Evolutionary conservation across 2,113 vertebrate species (phyloP).

Genomic region (Tonatia bakeri): DNA sequence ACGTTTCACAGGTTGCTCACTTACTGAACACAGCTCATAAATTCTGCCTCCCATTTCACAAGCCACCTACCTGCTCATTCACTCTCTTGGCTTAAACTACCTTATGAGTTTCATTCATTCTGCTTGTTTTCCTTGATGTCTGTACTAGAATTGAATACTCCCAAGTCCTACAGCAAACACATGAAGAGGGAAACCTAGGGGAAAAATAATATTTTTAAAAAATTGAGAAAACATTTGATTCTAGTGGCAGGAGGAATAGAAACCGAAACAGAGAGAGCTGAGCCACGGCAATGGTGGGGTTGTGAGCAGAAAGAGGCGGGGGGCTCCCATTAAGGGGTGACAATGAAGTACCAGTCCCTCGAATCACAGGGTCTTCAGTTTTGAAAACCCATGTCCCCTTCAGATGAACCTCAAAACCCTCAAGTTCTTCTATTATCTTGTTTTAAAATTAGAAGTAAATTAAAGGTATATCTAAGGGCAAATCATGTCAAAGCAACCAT

Average conservation of each 20-base stretch:
- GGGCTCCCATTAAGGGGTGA: not conserved
- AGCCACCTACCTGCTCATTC: not conserved
- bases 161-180: slow-evolving; percentile 47
- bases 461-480: not conserved
- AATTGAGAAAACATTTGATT: not conserved
- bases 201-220: not conserved
- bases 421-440: not conserved
- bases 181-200: slow-evolving; percentile 4
- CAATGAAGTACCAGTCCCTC: not conserved
- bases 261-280: not conserved
- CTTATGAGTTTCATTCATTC: slow-evolving; percentile 14
- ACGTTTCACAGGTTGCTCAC: not conserved
- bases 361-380: not conserved
- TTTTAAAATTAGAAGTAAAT: not conserved
- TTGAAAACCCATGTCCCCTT: not conserved
- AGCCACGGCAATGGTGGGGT: not conserved
- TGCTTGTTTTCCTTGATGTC: slow-evolving; percentile 54
- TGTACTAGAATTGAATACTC: slow-evolving; percentile 33
- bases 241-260: not conserved
- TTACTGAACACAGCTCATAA: not conserved
- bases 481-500: not conserved
- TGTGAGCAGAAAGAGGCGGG: not conserved
- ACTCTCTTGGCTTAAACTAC: not conserved
- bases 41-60: not conserved
- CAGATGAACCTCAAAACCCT: not conserved